Evolutionary conservation across 2,797 vertebrate genomes (phyloP).

Genomic region (Ataeniobius toweri): DNA sequence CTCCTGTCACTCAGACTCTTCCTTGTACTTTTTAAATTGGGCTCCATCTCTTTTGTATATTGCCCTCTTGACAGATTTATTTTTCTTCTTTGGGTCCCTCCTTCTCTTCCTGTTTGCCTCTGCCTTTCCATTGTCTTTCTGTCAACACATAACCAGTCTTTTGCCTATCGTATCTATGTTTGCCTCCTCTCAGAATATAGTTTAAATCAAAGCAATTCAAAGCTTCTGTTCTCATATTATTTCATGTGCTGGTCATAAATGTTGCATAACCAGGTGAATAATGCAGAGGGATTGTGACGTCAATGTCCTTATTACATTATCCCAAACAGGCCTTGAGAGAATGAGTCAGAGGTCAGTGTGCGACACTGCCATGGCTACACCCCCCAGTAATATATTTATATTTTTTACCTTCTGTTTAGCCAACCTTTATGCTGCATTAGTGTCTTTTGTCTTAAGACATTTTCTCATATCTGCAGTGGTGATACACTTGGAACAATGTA

Average conservation of each 20-base stretch:
- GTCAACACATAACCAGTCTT: neutral
- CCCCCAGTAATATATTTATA: conserved; percentile 1
- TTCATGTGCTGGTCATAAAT: neutral
- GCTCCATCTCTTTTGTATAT: conserved; percentile 17
- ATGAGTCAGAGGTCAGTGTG: neutral
- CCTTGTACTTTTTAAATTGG: conserved; percentile 19
- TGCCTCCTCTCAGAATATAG: neutral
- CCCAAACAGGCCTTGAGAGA: conserved; percentile 3
- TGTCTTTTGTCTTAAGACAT: too few relatives aligned
- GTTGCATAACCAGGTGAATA: conserved; percentile 35
- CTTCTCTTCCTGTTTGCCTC: neutral
- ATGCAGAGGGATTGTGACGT: conserved; percentile 27
- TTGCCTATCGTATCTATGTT: neutral
- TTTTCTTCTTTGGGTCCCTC: neutral
- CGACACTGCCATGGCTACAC: conserved; percentile 3
- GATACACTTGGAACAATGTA: too few relatives aligned
- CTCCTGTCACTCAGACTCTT: conserved; percentile 10
- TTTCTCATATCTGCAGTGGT: too few relatives aligned
- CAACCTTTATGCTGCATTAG: neutral
- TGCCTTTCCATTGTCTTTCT: neutral
- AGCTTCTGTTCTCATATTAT: conserved; percentile 3
- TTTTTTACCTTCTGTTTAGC: neutral
- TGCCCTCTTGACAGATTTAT: conserved; percentile 23
- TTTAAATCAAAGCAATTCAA: conserved; percentile 3
- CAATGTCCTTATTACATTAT: conserved; percentile 24